Evolutionary conservation across 2,888 invertebrate species (phyloP).

Genomic region (Trachelus iudaicus): DNA sequence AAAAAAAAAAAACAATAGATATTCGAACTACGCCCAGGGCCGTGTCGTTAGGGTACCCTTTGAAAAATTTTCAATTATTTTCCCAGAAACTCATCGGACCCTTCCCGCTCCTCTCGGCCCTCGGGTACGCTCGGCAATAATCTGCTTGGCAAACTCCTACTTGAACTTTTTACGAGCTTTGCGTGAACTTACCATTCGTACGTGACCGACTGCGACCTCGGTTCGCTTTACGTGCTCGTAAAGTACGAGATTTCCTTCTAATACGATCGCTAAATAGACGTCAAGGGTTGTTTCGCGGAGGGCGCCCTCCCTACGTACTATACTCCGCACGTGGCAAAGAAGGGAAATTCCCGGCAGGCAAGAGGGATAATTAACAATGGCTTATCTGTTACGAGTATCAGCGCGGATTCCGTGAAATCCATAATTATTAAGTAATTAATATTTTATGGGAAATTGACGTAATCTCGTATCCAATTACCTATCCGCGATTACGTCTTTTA

Average conservation of each 20-base stretch:
- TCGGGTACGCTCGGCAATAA: not conserved
- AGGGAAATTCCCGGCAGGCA: not conserved
- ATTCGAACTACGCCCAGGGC: not conserved
- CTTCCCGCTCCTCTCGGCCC: not conserved
- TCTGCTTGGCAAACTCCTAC: not conserved
- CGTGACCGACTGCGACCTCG: not conserved
- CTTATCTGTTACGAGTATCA: not conserved
- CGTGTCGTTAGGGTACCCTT: not conserved
- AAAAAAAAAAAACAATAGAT: too few relatives aligned
- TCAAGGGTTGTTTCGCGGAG: not conserved
- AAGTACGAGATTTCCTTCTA: conserved; percentile 22
- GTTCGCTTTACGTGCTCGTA: conserved; percentile 31
- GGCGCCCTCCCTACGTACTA: not conserved
- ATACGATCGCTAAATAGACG: conserved; percentile 5
- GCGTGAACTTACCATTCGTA: conserved; percentile 11
- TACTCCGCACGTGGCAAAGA: not conserved
- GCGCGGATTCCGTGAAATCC: not conserved
- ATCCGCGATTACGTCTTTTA: not conserved
- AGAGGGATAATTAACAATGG: not conserved
- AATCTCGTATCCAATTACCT: not conserved
- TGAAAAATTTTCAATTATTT: not conserved
- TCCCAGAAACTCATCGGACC: not conserved
- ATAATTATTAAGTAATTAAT: not conserved
- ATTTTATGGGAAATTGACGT: not conserved
- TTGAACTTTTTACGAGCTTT: not conserved